Evolutionary conservation across 2,113 vertebrate genomes (phyloP), one percentile per base, ranked within the genome.

Genomic region (Esox niger): DNA sequence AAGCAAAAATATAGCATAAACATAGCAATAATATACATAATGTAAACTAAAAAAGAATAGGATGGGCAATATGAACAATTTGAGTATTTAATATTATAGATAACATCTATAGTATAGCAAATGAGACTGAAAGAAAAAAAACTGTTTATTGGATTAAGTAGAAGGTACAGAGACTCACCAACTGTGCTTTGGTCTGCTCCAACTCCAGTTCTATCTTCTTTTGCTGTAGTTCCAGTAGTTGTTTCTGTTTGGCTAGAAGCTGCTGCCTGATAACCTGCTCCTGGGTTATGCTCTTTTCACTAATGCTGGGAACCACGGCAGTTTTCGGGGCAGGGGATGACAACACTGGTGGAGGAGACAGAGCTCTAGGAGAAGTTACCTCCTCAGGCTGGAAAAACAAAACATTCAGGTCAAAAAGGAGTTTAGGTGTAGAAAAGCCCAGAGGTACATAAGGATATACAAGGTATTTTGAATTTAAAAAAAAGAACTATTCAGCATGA

Each of bases 131-230:
- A n/a, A n/a, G n/a, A n/a, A n/a, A n/a, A n/a, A n/a, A n/a, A n/a
- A n/a, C n/a, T n/a, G n/a, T n/a, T n/a, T n/a, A n/a, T n/a, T n/a
- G n/a, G n/a, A n/a, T n/a, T n/a, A 43, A 43, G 38, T 10, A 15
- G 13, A 15, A 43, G 35, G 38, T 43, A 43, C 38, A 21, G 26
- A 77, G 88, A 69, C 95, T 91, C 86, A 98, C 97, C 95, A 99
- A 84, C 82, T 98, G 96, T 43, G 96, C 97, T 86, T 98, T 98
- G 71, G 97, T 98, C 88, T 99, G 97, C 82, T 98, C 97, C 86
- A 99, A 90, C 86, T 99, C 97, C 89, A 99, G 90, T 73, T 99
- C 97, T 66, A 99, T 93, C 80, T 99, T 99, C 88, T 98, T 99
- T 89, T 99, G 97, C 84, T 98, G 97, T 66, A 99, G 95, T 88